A percentile compares a stretch with the other conserved stretches of the same genome.
phyloP scores from a whole-genome alignment of 1,140 invertebrate species.

The Schmidtea mediterranea region DNA sequence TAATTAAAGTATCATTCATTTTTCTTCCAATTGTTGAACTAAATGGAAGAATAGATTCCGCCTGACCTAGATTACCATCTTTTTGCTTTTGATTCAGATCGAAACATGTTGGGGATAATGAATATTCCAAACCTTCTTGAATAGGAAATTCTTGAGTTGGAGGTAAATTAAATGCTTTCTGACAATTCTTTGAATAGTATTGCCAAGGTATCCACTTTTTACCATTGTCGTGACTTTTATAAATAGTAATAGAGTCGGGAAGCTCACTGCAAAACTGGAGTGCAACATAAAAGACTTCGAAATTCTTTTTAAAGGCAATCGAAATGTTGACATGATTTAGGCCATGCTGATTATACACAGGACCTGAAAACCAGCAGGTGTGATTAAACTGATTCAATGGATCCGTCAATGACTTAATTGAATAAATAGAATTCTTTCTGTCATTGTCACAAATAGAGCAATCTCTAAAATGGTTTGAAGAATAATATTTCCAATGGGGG shows the following conservation, averaged over 20 bases:
- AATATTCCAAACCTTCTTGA: too few species aligned
- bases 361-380: conserved; percentile 38
- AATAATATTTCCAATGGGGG: background rate
- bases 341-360: background rate
- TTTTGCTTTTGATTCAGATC: too few species aligned
- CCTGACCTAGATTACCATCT: too few species aligned
- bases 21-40: too few species aligned
- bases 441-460: background rate
- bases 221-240: background rate
- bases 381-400: conserved; percentile 81
- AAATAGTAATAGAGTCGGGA: background rate
- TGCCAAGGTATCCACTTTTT: conserved; percentile 18
- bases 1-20: too few species aligned
- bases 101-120: too few species aligned
- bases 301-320: background rate
- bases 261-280: background rate
- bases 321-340: background rate
- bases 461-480: background rate
- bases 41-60: too few species aligned
- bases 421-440: background rate
- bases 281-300: background rate
- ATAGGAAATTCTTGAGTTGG: too few species aligned
- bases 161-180: background rate
- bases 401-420: conserved; percentile 29
- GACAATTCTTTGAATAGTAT: background rate